Evolutionary conservation across 2,888 invertebrate genomes (phyloP).

Genomic region (Dastarcus helophoroides): DNA sequence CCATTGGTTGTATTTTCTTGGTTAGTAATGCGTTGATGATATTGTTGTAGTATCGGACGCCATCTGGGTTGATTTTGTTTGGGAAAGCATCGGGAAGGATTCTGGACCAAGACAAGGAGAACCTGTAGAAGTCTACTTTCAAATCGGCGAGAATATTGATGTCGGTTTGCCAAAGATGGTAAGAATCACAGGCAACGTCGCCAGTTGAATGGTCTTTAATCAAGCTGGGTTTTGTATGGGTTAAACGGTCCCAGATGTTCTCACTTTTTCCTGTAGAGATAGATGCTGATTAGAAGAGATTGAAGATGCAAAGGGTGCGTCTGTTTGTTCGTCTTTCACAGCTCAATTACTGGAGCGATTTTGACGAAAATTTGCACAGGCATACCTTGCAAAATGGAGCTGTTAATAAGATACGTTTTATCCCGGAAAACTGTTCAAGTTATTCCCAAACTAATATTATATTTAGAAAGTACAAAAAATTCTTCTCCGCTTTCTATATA

Average conservation of each 20-base stretch:
- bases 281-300: too few relatives aligned
- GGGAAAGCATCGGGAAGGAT: slow-evolving; percentile 47
- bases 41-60: slow-evolving; percentile 51
- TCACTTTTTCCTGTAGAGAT: slow-evolving; percentile 53
- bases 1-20: slow-evolving; percentile 40
- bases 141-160: slow-evolving; percentile 44
- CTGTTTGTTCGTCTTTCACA: too few relatives aligned
- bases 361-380: too few relatives aligned
- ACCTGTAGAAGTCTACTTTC: slow-evolving; percentile 46
- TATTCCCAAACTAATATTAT: too few relatives aligned
- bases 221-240: slow-evolving; percentile 40
- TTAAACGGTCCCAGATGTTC: slow-evolving; percentile 57
- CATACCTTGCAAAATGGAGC: too few relatives aligned
- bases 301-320: too few relatives aligned
- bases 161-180: slow-evolving; percentile 51
- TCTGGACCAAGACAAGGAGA: slow-evolving; percentile 57
- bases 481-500: too few relatives aligned
- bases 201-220: slow-evolving; percentile 47
- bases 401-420: too few relatives aligned
- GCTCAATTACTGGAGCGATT: too few relatives aligned
- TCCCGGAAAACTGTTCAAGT: too few relatives aligned
- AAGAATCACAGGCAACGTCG: slow-evolving; percentile 55
- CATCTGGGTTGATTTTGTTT: slow-evolving; percentile 45
- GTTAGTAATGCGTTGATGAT: slow-evolving; percentile 38
- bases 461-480: too few relatives aligned